These are phyloP conservation scores for Drusus annulatus DNA, from an alignment of 1,140 invertebrate species.

Conservation along the genomic window DNA sequence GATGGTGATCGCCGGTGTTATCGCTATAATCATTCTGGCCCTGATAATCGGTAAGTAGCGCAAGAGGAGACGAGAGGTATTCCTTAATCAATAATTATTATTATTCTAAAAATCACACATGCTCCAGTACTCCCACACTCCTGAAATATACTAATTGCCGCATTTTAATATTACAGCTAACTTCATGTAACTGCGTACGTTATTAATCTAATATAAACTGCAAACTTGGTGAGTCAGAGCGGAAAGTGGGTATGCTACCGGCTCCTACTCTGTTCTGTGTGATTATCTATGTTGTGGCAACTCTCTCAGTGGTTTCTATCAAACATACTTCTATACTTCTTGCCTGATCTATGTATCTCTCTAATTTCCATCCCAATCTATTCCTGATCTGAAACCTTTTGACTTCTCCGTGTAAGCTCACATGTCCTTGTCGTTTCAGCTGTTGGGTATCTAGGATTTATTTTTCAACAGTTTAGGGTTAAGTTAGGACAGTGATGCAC, in stretches of 20 bases:
- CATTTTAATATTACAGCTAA: constrained; percentile 59
- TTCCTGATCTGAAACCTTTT: too few species aligned
- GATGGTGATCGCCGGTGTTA: constrained; percentile 94
- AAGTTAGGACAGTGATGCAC: too few species aligned
- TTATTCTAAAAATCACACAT: background rate
- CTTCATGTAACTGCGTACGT: constrained; percentile 56
- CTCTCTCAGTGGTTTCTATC: constrained; percentile 28
- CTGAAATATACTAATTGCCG: constrained; percentile 47
- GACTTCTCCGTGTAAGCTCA: too few species aligned
- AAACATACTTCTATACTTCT: constrained; percentile 35
- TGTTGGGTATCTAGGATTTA: background rate
- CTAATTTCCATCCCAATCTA: constrained; percentile 4
- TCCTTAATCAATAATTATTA: background rate
- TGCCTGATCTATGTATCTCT: constrained; percentile 32
- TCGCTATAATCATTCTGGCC: constrained; percentile 88
- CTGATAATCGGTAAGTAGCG: constrained; percentile 89
- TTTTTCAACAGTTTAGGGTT: too few species aligned
- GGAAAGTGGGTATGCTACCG: constrained; percentile 32
- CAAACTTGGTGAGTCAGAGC: constrained; percentile 56
- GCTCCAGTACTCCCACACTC: constrained; percentile 8
- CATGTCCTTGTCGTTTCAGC: background rate
- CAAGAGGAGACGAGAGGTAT: background rate
- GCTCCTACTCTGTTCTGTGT: constrained; percentile 51
- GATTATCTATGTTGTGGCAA: constrained; percentile 47
- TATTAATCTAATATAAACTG: constrained; percentile 41